Conservation (phyloP, 2,113 vertebrate species). For the Leptocoma aspasia region DNA sequence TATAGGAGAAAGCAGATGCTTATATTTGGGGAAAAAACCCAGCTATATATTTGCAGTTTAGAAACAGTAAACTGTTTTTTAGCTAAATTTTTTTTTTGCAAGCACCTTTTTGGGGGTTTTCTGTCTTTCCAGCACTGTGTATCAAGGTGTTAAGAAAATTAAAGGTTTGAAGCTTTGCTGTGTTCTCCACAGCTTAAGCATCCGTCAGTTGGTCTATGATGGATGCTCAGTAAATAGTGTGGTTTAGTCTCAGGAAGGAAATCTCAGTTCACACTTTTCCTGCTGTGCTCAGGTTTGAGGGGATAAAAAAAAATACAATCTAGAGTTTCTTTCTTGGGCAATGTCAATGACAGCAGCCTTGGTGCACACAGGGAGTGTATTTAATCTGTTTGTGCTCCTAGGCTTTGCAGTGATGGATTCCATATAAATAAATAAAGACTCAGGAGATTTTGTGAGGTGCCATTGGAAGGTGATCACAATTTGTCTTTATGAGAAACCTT, state of each 20-base stretch:
- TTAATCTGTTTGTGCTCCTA: slow-evolving; percentile 24
- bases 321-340: background rate
- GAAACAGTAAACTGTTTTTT: background rate
- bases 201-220: background rate
- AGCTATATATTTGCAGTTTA: background rate
- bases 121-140: background rate
- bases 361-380: background rate
- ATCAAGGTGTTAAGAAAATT: background rate
- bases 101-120: background rate
- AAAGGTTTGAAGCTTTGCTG: background rate
- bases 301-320: background rate
- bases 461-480: background rate
- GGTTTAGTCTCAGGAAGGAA: background rate
- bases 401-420: slow-evolving; percentile 4
- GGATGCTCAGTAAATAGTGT: background rate
- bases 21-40: background rate
- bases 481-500: background rate
- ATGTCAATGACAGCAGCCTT: background rate
- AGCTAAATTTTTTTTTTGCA: background rate
- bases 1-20: background rate
- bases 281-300: background rate
- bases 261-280: background rate
- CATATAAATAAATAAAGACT: slow-evolving; percentile 44
- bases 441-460: slow-evolving; percentile 22
- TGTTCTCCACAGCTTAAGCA: background rate